Base-by-base conservation (phyloP, 2,113 vertebrate genomes). In the Haplochromis burtoni region DNA sequence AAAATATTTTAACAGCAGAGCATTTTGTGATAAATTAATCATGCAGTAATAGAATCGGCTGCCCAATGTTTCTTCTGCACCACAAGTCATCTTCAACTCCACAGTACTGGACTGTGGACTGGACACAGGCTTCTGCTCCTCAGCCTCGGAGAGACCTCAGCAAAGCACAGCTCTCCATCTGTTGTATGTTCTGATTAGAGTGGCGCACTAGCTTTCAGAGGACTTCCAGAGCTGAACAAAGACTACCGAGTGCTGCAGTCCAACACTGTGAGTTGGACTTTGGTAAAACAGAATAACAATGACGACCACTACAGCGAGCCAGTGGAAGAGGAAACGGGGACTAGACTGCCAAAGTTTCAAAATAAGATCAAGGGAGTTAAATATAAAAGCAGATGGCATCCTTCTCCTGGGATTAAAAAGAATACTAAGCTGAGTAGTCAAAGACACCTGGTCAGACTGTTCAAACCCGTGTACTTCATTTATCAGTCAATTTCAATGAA, bases 241-340 rank as follows among this genome's bases (percentile, higher is more conserved):
- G 45, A 51, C 6, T 31, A 3, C 17, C 0, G 4, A 29, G 9
- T 29, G 24, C 42, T 78, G 45, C 45, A 49, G 73, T 1, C 45
- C 17, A 78, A 78, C 1, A 49, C 10, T 31, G 71, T 1, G 45
- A 78, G 26, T 8, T 78, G 71, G 40, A 76, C 42, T 76, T 12
- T 49, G 10, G 71, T 31, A 31, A 78, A 78, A 45, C 16, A 12
- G 16, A n/a, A 49, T 78, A 49, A 78, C 7, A 51, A 19, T n/a
- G 45, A 51, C 10, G 5, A 51, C 26, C 21, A 33, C 73, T 0
- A 78, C 73, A 78, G 26, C 4, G 3, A 33, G 16, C 45, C 73
- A 78, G 26, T 4, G 47, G 45, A 78, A 78, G 3, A 31, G 9
- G 3, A 76, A 76, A 29, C 0, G 0, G 10, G 71, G 10, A 3